Percentiles rank a stretch among this genome's conserved stretches.
Evolutionary conservation across 2,113 vertebrate genomes (phyloP).

Genomic region (Sebastes fasciatus): DNA sequence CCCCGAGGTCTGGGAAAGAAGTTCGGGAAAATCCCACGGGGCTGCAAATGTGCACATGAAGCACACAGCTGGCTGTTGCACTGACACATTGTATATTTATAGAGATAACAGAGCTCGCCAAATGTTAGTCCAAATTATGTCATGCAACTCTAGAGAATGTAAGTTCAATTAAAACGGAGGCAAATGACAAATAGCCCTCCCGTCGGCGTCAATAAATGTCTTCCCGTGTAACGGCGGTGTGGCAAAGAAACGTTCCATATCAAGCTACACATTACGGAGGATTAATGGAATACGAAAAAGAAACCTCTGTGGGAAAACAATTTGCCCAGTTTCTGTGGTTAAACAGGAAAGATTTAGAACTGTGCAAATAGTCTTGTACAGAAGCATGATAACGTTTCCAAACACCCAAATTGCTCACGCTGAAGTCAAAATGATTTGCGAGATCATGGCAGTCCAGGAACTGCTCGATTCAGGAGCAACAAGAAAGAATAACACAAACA

Average conservation of each 20-base stretch:
- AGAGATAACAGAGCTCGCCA: background rate
- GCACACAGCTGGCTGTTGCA: slow-evolving; percentile 37
- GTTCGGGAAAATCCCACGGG: slow-evolving; percentile 71
- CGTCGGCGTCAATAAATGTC: slow-evolving; percentile 20
- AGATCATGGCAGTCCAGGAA: slow-evolving; percentile 32
- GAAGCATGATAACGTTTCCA: slow-evolving; percentile 62
- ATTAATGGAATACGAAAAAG: slow-evolving; percentile 44
- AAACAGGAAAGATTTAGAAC: slow-evolving; percentile 45
- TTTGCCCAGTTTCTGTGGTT: slow-evolving; percentile 65
- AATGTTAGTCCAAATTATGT: slow-evolving; percentile 7
- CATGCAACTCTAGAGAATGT: slow-evolving; percentile 4
- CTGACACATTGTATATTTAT: slow-evolving; percentile 37
- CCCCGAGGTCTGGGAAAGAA: slow-evolving; percentile 68
- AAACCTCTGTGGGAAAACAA: slow-evolving; percentile 60
- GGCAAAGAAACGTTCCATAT: slow-evolving; percentile 39
- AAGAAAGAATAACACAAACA: slow-evolving; percentile 78
- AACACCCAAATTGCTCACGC: slow-evolving; percentile 44
- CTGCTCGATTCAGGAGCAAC: slow-evolving; percentile 48
- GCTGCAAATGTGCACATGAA: slow-evolving; percentile 40
- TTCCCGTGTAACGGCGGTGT: slow-evolving; percentile 30
- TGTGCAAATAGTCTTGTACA: slow-evolving; percentile 27
- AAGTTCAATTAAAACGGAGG: slow-evolving; percentile 1
- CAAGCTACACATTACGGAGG: slow-evolving; percentile 35
- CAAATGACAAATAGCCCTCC: background rate
- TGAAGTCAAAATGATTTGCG: slow-evolving; percentile 55